These are phyloP conservation scores for Drosophila seguyi DNA, from an alignment of 1,140 invertebrate genomes.

Conservation along the genomic window DNA sequence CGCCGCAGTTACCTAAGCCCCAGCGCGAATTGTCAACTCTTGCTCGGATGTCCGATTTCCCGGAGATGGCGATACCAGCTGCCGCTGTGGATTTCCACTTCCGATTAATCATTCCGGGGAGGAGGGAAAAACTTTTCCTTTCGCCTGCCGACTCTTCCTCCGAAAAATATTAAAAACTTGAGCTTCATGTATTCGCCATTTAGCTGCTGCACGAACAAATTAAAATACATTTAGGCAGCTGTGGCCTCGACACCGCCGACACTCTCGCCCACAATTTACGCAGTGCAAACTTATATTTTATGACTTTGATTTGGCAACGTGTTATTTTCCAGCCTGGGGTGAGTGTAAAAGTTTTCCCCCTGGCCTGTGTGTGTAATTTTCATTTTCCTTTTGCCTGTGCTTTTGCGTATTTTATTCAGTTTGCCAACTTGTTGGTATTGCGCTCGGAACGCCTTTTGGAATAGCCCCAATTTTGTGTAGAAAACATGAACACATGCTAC, in stretches of 20 bases:
- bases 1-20: slow-evolving; percentile 59
- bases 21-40: slow-evolving; percentile 64
- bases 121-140: slow-evolving; percentile 40
- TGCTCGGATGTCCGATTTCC: slow-evolving; percentile 50
- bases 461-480: neutral
- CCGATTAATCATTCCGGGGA: slow-evolving; percentile 70
- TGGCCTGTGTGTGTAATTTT: slow-evolving; percentile 2
- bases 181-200: slow-evolving; percentile 64
- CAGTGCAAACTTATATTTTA: slow-evolving; percentile 83
- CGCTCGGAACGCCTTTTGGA: neutral
- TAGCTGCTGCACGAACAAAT: slow-evolving; percentile 64
- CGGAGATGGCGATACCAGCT: slow-evolving; percentile 15
- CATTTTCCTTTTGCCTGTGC: slow-evolving; percentile 14
- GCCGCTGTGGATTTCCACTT: slow-evolving; percentile 53
- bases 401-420: slow-evolving; percentile 19
- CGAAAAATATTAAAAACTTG: slow-evolving; percentile 52
- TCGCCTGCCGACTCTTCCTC: neutral
- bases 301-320: slow-evolving; percentile 74
- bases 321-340: slow-evolving; percentile 7
- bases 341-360: slow-evolving; percentile 20
- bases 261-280: slow-evolving; percentile 61
- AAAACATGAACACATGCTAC: slow-evolving; percentile 39
- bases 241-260: slow-evolving; percentile 40
- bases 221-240: slow-evolving; percentile 83
- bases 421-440: slow-evolving; percentile 5